Percentiles rank a stretch among this genome's conserved stretches.
These are phyloP conservation scores for Pachycephala philippinensis DNA, from an alignment of 2,113 vertebrate species.

Conservation along the genomic window DNA sequence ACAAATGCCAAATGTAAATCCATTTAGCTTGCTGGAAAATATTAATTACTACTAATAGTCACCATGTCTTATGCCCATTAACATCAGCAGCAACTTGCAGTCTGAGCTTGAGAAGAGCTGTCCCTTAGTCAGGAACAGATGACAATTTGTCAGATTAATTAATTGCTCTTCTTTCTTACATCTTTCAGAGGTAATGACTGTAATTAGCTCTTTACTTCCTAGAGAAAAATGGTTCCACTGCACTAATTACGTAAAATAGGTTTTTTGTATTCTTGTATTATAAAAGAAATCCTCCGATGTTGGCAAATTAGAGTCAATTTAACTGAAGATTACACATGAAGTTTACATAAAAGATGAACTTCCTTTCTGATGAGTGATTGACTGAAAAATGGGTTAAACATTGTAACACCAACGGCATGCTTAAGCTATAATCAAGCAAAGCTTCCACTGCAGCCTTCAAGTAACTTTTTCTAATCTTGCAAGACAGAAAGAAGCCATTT, in stretches of 20 bases:
- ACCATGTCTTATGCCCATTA: neutral
- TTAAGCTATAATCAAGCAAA: neutral
- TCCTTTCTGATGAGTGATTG: neutral
- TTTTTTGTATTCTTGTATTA: neutral
- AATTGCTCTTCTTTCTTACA: slow-evolving; percentile 17
- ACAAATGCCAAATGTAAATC: neutral
- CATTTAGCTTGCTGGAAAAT: neutral
- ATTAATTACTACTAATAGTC: neutral
- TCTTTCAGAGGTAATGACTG: slow-evolving; percentile 31
- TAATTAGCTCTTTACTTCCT: slow-evolving; percentile 42
- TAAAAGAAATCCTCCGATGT: neutral
- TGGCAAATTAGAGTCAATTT: slow-evolving; percentile 1
- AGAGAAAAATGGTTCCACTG: neutral
- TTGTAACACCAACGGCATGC: neutral
- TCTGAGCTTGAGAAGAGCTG: neutral
- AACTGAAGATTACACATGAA: neutral
- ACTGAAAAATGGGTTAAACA: neutral
- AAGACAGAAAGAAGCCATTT: neutral
- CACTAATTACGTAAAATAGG: slow-evolving; percentile 5
- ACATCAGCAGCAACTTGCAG: neutral
- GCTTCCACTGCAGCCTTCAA: neutral
- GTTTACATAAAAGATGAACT: neutral
- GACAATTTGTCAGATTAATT: slow-evolving; percentile 28
- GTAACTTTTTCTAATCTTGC: neutral
- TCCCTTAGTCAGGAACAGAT: neutral